Base-by-base conservation (phyloP, 2,888 invertebrate species). In the Xanthostigma xanthostigma region DNA sequence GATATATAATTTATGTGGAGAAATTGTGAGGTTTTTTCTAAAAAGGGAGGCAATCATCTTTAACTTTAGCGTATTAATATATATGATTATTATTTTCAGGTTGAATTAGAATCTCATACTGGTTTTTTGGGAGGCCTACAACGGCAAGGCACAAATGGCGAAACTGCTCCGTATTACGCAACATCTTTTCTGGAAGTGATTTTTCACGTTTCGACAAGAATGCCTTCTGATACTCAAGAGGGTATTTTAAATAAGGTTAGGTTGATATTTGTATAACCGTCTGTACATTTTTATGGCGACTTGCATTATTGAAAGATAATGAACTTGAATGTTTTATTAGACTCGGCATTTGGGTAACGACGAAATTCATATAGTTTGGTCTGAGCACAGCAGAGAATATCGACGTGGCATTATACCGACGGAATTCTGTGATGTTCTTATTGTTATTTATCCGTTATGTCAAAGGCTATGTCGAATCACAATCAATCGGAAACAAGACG, bases 311-410 rank as follows among this genome's bases (percentile, higher is more conserved):
- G 38, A 42, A 9, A 50, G 17, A 11, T 39, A 42, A 44, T n/a
- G 46, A 44, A 45, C 12, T 40, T 43, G 36, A 48, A 46, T 38
- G 12, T 44, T 41, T 36, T 45, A 37, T 51, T 53, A 85, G 87
- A 91, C 93, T 11, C 79, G 93, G 5, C 96, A 97, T 72, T 73
- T 97, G 54, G 96, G 96, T 43, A 97, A 97, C 69, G 96, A 97
- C 67, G 96, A 97, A 68, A 91, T 98, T 50, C 97, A 97, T 65
- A 93, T 98, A 54, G 94, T 99, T 35, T 98, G 98, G 98, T 95
- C 94, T 45, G 98, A 99, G 64, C 95, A 98, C 68, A 79, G 79
- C 67, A 78, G 95, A 53, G 92, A 95, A 62, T 98, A 98, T 73
- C 79, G 94, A 50, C 79, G 96, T 49, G 94, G 94, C 62, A 95